Evolutionary conservation across 2,797 vertebrate species (phyloP).

Genomic region (Pseudomugil gertrudae): DNA sequence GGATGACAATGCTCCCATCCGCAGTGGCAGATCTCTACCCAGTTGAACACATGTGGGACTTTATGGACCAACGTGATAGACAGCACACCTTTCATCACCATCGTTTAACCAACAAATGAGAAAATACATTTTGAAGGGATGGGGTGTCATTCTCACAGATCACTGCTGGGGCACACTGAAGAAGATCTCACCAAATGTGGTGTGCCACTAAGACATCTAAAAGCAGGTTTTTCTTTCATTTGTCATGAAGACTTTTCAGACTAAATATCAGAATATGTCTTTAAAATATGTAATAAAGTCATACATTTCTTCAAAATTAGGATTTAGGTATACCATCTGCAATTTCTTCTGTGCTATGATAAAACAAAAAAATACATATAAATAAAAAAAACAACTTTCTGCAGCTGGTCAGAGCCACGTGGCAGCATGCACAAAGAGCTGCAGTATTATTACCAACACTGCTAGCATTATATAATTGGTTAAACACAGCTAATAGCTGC

Average conservation of each 20-base stretch:
- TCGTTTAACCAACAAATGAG: background rate
- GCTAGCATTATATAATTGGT: slow-evolving; percentile 17
- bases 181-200: background rate
- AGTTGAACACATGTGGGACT: background rate
- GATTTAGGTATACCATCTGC: no score
- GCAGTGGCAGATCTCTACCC: background rate
- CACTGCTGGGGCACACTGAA: background rate
- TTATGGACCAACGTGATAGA: background rate
- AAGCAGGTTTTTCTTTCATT: background rate
- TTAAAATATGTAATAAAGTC: background rate
- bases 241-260: background rate
- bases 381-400: slow-evolving; percentile 2
- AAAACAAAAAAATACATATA: background rate
- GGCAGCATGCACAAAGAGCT: slow-evolving; percentile 28
- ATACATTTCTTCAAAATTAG: background rate
- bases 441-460: slow-evolving; percentile 26
- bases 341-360: background rate
- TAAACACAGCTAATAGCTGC: slow-evolving; percentile 15
- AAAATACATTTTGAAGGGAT: background rate
- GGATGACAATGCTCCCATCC: background rate
- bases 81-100: background rate
- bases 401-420: slow-evolving; percentile 36
- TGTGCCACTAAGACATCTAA: background rate
- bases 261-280: background rate
- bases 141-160: background rate